Evolutionary conservation across 2,113 vertebrate species (phyloP).

Genomic region (Odobenus rosmarus): DNA sequence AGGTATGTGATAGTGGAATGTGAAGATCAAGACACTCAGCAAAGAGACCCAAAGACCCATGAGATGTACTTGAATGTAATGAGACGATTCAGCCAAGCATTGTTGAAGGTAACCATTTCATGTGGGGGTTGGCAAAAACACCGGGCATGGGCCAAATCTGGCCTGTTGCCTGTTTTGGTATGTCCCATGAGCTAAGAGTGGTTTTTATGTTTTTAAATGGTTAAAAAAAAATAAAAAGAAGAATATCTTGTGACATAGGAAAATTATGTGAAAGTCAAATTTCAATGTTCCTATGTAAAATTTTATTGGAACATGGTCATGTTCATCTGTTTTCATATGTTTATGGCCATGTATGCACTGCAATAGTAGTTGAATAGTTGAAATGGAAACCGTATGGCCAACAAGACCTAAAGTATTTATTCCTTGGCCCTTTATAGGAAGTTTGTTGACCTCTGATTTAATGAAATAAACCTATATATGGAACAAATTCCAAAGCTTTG

Average conservation of each 20-base stretch:
- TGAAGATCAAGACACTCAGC: constrained; percentile 98
- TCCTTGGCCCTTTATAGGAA: background rate
- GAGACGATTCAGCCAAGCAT: constrained; percentile 97
- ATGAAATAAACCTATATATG: background rate
- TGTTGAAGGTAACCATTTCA: constrained; percentile 91
- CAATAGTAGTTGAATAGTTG: background rate
- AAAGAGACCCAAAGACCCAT: constrained; percentile 97
- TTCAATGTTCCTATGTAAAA: background rate
- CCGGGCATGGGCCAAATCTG: accelerated
- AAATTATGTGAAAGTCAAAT: constrained; percentile 20
- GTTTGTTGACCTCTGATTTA: background rate
- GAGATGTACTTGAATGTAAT: constrained; percentile 99
- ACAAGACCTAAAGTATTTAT: background rate
- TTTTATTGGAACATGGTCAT: background rate
- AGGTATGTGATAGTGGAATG: constrained; percentile 99
- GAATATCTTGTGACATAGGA: background rate
- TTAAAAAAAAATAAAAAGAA: background rate
- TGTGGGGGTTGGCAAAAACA: background rate
- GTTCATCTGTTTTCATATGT: background rate
- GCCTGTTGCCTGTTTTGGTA: background rate
- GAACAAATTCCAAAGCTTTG: background rate
- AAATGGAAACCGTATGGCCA: background rate
- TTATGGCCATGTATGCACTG: background rate
- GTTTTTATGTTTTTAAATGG: constrained; percentile 38
- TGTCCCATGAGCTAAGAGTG: background rate